Evolutionary conservation across 2,888 invertebrate genomes (phyloP), one percentile per base, ranked within the genome.

Genomic region (Agrilus cyanescens): DNA sequence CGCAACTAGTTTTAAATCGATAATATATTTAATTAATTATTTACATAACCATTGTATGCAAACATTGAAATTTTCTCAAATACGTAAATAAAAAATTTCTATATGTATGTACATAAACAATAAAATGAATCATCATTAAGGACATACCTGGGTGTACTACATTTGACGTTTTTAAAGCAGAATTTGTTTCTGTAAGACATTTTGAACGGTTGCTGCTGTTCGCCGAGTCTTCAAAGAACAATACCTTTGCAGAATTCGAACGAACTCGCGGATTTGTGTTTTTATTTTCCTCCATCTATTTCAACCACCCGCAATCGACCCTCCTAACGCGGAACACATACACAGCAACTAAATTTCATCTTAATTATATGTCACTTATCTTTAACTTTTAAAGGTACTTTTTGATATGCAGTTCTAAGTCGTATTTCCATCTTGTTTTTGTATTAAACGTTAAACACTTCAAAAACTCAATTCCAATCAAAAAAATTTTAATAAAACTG

Each of bases 161-260:
- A 49, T 54, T 55, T 41, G 46, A 46, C 38, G 54, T 43, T 37
- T 50, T 49, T 15, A 46, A 43, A 45, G 48, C 45, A 41, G 46
- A 52, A 46, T 35, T 36, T 36, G 44, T 45, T 25, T 52, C 54
- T 10, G 54, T 46, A 20, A 52, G 48, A 46, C 56, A 57, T 58
- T 56, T 57, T 50, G 54, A 51, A 47, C 56, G 56, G 48, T 65
- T 62, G 35, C 40, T 44, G 41, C 43, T 20, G n/a, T 44, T 46
- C 55, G 36, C 34, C 40, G 76, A 74, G 67, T 85, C 83, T 64
- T 85, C 84, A 62, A 85, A 85, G 55, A 82, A 74, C 56, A 85
- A 73, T 53, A 83, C 82, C 63, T 85, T 75, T 41, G 84, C 85
- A 49, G 84, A 82, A 66, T 84, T 64, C 49, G 63, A 64, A 56